phyloP scores from a whole-genome alignment of 2,888 invertebrate genomes.

The Lysandra coridon region DNA sequence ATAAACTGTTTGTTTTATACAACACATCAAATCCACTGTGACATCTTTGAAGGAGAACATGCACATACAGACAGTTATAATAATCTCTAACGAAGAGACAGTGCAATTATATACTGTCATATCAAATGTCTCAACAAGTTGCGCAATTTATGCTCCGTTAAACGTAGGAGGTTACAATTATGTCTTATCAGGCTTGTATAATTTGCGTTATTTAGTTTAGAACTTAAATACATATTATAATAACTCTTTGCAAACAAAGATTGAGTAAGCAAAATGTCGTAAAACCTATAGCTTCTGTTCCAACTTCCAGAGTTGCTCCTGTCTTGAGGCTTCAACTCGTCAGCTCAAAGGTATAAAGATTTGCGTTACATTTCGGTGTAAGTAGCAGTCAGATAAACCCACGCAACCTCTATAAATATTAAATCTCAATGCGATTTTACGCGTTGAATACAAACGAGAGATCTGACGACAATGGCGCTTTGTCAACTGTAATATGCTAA shows the following conservation, averaged over 20 bases:
- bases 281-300: too few relatives aligned
- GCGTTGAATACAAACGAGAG: constrained; percentile 76
- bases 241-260: background rate
- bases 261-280: background rate
- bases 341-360: background rate
- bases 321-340: background rate
- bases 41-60: constrained; percentile 9
- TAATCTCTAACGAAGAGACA: constrained; percentile 18
- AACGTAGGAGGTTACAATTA: constrained; percentile 3
- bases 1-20: constrained; percentile 8
- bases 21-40: constrained; percentile 15
- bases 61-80: constrained; percentile 19
- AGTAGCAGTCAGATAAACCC: constrained; percentile 50
- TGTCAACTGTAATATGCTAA: constrained; percentile 58
- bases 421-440: constrained; percentile 75
- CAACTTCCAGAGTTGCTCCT: too few relatives aligned
- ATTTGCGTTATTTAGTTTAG: background rate
- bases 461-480: constrained; percentile 72
- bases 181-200: constrained; percentile 4
- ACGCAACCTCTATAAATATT: constrained; percentile 77
- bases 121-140: constrained; percentile 17
- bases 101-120: constrained; percentile 22
- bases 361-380: constrained; percentile 33
- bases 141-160: constrained; percentile 17
- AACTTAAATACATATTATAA: background rate